Base-by-base conservation (phyloP, 2,888 invertebrate genomes). In the Caenorhabditis becei region DNA sequence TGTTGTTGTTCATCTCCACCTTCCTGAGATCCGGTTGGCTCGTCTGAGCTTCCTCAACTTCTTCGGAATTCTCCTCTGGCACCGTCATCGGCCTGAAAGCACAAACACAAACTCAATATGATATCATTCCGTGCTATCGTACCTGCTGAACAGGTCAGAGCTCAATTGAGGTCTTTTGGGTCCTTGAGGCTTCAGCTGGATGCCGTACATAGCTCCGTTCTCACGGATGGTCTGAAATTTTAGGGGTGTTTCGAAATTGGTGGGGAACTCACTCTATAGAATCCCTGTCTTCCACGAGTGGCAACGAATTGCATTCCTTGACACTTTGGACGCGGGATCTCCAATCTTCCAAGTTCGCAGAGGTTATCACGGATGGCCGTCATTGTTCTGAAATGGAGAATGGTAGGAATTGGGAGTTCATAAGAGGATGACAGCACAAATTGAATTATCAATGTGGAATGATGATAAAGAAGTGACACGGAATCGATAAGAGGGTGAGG, bases 241-340 rank as follows among this genome's bases (percentile, higher is more conserved):
- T 32, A 2, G 26, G 2, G 18, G 10, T n/a, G n/a, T n/a, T n/a
- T n/a, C n/a, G n/a, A 32, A 32, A 32, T 7, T 10, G 10, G 32
- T 41, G 14, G 14, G 5, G 24, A 23, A 61, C 87, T 44, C 24
- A 89, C 89, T 83, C 87, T 81, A 72, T 91, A 91, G 80, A 89
- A 91, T 8, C 91, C 91, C 65, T 86, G 84, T 54, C 88, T 77
- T 49, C 91, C 91, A 11, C 88, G 82, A 16, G 90, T 91, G 14
- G 86, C 87, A 16, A 91, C 89, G 69, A 88, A 91, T 65, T 89
- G 85, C 88, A 91, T 88, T 35, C 90, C 90, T 37, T 83, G 80
- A 65, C 88, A 89, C 41, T 88, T 86, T 28, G 91, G 91, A 18
- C 91, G 83, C 35, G 91, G 91, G 61, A 91, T 91, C 61, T 87